These are phyloP conservation scores for Whitmania pigra DNA, from an alignment of 1,140 invertebrate genomes.

Conservation along the genomic window DNA sequence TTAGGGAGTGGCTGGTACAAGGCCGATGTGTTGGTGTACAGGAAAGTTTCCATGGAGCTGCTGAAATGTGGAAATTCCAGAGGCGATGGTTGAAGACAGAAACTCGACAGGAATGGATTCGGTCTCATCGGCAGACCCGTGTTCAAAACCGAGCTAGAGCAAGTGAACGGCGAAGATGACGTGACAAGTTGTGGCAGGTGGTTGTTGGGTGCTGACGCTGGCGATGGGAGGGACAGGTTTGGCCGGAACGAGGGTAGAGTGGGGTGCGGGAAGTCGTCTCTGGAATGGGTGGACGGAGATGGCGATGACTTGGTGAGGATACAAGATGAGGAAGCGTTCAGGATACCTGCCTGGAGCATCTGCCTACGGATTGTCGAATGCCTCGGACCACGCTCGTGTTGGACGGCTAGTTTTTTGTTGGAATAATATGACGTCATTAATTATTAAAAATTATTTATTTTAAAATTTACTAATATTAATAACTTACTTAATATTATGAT, in stretches of 20 bases:
- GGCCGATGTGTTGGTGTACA: neutral
- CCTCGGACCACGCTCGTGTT: constrained; percentile 90
- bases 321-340: neutral
- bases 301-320: neutral
- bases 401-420: constrained; percentile 63
- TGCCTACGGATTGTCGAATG: constrained; percentile 78
- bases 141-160: neutral
- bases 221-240: neutral
- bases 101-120: neutral
- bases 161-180: neutral
- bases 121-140: neutral
- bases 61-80: constrained; percentile 4
- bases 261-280: too few relatives aligned
- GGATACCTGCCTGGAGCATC: constrained; percentile 56
- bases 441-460: too few relatives aligned
- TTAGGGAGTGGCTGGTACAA: neutral
- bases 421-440: neutral
- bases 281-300: neutral
- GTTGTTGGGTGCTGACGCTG: too few relatives aligned
- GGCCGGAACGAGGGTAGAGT: too few relatives aligned
- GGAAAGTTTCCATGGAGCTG: neutral
- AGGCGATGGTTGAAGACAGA: neutral
- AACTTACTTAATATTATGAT: too few relatives aligned
- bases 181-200: neutral
- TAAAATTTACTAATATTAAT: too few relatives aligned